phyloP scores from a whole-genome alignment of 2,888 invertebrate species.

The Chelonus formosanus region DNA sequence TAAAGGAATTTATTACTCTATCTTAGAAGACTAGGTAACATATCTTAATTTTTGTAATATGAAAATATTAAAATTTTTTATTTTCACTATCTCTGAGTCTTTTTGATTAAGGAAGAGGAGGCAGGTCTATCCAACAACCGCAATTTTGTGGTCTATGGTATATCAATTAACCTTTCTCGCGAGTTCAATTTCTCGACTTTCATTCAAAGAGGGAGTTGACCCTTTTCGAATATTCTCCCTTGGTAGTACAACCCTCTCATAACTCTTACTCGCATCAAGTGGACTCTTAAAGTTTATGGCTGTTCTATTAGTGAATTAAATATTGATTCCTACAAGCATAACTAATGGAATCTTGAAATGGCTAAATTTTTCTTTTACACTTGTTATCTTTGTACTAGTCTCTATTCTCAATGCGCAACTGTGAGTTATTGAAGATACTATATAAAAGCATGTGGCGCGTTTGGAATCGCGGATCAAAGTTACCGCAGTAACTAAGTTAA shows the following conservation, averaged over 20 bases:
- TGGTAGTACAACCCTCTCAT: slow-evolving; percentile 18
- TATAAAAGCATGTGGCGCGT: slow-evolving; percentile 29
- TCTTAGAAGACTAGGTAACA: neutral
- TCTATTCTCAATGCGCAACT: too few relatives aligned
- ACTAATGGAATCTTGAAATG: slow-evolving; percentile 53
- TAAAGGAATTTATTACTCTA: too few relatives aligned
- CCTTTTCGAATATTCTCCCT: slow-evolving; percentile 21
- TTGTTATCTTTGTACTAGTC: neutral
- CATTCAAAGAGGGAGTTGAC: slow-evolving; percentile 23
- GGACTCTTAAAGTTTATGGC: slow-evolving; percentile 38
- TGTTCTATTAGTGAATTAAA: slow-evolving; percentile 58
- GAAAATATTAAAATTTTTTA: neutral
- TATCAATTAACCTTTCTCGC: slow-evolving; percentile 26
- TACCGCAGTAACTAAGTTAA: slow-evolving; percentile 46
- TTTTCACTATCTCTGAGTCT: neutral
- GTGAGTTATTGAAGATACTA: neutral
- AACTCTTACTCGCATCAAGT: slow-evolving; percentile 37
- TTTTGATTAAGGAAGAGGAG: slow-evolving; percentile 6
- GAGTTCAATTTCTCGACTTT: slow-evolving; percentile 18
- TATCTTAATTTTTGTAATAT: neutral
- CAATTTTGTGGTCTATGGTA: slow-evolving; percentile 26
- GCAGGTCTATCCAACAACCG: slow-evolving; percentile 13
- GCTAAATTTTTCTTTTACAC: neutral
- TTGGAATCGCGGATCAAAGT: slow-evolving; percentile 53
- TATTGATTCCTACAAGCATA: slow-evolving; percentile 51